Evolutionary conservation across 2,797 vertebrate genomes (phyloP).

Genomic region (Falco peregrinus): DNA sequence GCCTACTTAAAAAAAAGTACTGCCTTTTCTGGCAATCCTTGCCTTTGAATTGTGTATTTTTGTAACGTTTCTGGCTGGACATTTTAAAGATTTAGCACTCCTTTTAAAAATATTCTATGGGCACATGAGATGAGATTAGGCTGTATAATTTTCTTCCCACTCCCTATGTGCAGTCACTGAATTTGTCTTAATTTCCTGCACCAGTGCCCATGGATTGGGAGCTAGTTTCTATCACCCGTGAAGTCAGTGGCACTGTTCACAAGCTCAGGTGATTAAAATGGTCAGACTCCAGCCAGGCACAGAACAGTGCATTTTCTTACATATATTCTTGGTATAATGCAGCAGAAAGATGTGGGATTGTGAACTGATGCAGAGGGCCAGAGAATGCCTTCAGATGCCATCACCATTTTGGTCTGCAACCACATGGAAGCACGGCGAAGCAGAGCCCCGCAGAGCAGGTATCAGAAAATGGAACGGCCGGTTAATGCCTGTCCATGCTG

Average conservation of each 20-base stretch:
- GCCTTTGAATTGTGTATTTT: neutral
- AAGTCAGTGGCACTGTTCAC: neutral
- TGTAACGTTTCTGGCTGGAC: neutral
- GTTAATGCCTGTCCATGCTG: neutral
- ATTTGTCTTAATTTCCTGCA: slow-evolving; percentile 40
- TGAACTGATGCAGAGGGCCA: neutral
- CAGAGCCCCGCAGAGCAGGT: neutral
- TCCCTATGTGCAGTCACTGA: neutral
- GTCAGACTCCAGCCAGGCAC: neutral
- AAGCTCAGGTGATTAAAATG: neutral
- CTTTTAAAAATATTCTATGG: neutral
- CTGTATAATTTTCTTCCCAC: neutral
- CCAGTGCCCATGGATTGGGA: neutral
- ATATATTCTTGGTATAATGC: neutral
- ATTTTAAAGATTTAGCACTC: neutral
- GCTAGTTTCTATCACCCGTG: neutral
- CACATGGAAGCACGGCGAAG: rapidly evolving
- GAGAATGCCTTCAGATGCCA: too few relatives aligned
- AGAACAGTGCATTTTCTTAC: neutral
- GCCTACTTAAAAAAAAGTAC: neutral
- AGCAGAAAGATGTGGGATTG: neutral
- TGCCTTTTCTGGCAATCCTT: neutral
- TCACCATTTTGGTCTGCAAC: neutral
- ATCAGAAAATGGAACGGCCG: rapidly evolving
- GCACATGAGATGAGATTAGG: neutral